Percentiles rank a stretch among this genome's conserved stretches.
phyloP scores from a whole-genome alignment of 2,113 vertebrate genomes.

The Labeo catla region DNA sequence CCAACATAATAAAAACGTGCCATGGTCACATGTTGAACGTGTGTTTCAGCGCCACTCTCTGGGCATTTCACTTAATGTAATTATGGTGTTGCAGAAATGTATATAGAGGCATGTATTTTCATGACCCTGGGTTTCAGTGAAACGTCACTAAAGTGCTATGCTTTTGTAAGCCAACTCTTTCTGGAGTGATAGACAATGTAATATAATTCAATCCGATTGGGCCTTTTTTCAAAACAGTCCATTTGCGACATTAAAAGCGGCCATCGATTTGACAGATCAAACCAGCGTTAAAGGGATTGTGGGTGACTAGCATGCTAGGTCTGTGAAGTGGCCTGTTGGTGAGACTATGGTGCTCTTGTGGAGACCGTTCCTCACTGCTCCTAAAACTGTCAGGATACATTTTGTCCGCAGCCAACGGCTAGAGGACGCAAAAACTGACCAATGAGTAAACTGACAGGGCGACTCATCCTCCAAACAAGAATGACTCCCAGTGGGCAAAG shows the following conservation, averaged over 20 bases:
- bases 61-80: too few species aligned
- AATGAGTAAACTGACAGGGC: constrained; percentile 75
- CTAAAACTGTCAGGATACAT: constrained; percentile 70
- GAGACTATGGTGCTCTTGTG: constrained; percentile 6
- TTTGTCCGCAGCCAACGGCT: constrained; percentile 49
- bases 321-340: neutral
- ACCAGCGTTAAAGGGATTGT: neutral
- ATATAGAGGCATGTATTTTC: too few species aligned
- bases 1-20: too few species aligned
- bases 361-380: constrained; percentile 34
- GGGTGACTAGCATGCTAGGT: neutral
- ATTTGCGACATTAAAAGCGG: neutral
- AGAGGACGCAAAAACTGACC: constrained; percentile 72
- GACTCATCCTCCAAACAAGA: constrained; percentile 64
- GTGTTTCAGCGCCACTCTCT: too few species aligned
- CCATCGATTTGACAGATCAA: constrained; percentile 17
- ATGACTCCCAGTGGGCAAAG: constrained; percentile 47
- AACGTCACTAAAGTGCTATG: neutral
- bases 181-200: neutral
- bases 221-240: neutral
- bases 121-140: too few species aligned
- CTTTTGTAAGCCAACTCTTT: neutral
- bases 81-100: too few species aligned
- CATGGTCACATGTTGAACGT: too few species aligned
- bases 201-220: neutral